Evolutionary conservation across 92 coral and sea anemone species (phyloP), one percentile per base, ranked within the genome.

Genomic region (Epizoanthus illoricatus): DNA sequence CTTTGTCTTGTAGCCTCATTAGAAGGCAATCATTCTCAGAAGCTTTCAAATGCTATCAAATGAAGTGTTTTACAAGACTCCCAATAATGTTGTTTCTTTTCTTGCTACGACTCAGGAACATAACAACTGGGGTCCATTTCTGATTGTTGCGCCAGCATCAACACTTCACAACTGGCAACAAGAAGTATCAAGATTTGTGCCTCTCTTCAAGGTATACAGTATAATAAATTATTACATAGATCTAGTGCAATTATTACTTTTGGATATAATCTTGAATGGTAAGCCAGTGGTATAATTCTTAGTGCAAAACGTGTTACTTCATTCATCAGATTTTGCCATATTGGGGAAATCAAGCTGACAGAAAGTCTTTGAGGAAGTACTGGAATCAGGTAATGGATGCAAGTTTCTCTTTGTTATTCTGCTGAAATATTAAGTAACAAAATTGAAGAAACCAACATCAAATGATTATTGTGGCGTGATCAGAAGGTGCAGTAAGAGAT

Each of bases 91-190:
- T 49, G 33, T 5, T 47, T 55, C 17, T 64, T 21, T 20, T 65
- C 33, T 20, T 65, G 13, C 40, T 15, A 18, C 65, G 10, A 23
- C 28, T 47, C 75, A 96, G 99, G 92, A 86, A 4, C 96, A 93
- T 63, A 89, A 93, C 80, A 96, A 93, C 71, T 96, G 99, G 99
- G 99, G 99, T 7, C 99, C 99, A 66, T 96, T 96, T 81, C 92
- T 96, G 28, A 95, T 96, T 63, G 99, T 96, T 72, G 99, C 99
- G 5, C 99, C 99, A n/a, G 99, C 99, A 11, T 96, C 99, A 21
- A 96, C 99, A 0, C 89, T 96, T 43, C 99, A 96, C 81, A 96
- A 96, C 92, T 96, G 99, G 99, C 99, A 96, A 65, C 99, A 96
- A 69, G 99, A 96, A 76, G 99, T 91, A 83, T 86, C 96, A 73